Evolutionary conservation across 2,797 vertebrate genomes (phyloP).

Genomic region (Danionella dracula): DNA sequence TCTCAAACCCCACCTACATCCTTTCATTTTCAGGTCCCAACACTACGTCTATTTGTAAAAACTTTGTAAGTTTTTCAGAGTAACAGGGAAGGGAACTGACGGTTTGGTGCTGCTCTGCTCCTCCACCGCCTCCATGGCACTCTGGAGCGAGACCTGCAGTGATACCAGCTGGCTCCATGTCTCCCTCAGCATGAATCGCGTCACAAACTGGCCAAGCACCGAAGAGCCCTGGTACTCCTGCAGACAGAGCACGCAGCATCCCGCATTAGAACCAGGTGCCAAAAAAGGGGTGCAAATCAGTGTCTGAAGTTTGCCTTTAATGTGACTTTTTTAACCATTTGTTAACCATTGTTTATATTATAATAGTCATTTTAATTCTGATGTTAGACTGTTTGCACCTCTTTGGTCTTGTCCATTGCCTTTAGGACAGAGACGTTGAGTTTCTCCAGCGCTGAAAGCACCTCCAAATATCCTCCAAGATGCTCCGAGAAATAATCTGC

Average conservation of each 20-base stretch:
- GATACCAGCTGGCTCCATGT: slow-evolving; percentile 87
- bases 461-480: slow-evolving; percentile 85
- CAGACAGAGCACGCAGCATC: neutral
- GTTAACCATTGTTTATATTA: too few relatives aligned
- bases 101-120: slow-evolving; percentile 81
- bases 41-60: too few relatives aligned
- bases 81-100: slow-evolving; percentile 56
- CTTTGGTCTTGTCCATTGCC: slow-evolving; percentile 96
- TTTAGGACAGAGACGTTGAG: slow-evolving; percentile 86
- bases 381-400: slow-evolving; percentile 65
- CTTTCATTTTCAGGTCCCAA: too few relatives aligned
- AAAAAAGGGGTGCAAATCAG: too few relatives aligned
- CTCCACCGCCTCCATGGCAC: slow-evolving; percentile 87
- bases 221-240: slow-evolving; percentile 88
- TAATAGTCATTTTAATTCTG: too few relatives aligned
- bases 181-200: slow-evolving; percentile 87
- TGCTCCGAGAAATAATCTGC: slow-evolving; percentile 92
- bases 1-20: too few relatives aligned
- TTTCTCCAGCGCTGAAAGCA: slow-evolving; percentile 86
- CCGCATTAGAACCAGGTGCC: too few relatives aligned
- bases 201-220: slow-evolving; percentile 89
- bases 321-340: too few relatives aligned
- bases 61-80: too few relatives aligned
- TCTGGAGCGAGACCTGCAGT: slow-evolving; percentile 86
- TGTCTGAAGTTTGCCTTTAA: too few relatives aligned